Evolutionary conservation across 1,140 invertebrate genomes (phyloP).

Genomic region (Gryon sp.): DNA sequence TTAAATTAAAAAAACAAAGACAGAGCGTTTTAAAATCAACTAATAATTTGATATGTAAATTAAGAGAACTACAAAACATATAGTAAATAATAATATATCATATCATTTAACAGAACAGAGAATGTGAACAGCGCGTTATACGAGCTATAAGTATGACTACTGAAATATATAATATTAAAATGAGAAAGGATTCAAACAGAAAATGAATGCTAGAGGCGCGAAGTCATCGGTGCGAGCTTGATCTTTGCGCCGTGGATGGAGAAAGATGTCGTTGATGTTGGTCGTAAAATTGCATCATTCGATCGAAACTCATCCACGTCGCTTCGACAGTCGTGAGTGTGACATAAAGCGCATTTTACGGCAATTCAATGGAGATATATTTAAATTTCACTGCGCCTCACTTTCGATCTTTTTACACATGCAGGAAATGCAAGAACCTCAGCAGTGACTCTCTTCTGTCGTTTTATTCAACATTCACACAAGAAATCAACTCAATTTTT

Average conservation of each 20-base stretch:
- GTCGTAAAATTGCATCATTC: slow-evolving; percentile 38
- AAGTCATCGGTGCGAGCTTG: slow-evolving; percentile 9
- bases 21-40: too few relatives aligned
- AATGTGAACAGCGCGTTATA: too few relatives aligned
- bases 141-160: too few relatives aligned
- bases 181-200: too few relatives aligned
- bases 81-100: too few relatives aligned
- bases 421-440: slow-evolving; percentile 28
- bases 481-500: slow-evolving; percentile 22
- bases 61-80: too few relatives aligned
- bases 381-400: slow-evolving; percentile 59
- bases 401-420: slow-evolving; percentile 56
- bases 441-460: too few relatives aligned
- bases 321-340: slow-evolving; percentile 35
- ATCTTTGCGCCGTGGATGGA: slow-evolving; percentile 24
- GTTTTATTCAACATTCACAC: slow-evolving; percentile 15
- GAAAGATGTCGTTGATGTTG: slow-evolving; percentile 12
- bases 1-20: too few relatives aligned
- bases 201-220: neutral
- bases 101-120: too few relatives aligned
- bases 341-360: slow-evolving; percentile 56
- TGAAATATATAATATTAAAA: too few relatives aligned
- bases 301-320: slow-evolving; percentile 43
- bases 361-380: slow-evolving; percentile 58
- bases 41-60: neutral